phyloP scores from a whole-genome alignment of 1,140 invertebrate genomes.

The Wiebesia pumilae region DNA sequence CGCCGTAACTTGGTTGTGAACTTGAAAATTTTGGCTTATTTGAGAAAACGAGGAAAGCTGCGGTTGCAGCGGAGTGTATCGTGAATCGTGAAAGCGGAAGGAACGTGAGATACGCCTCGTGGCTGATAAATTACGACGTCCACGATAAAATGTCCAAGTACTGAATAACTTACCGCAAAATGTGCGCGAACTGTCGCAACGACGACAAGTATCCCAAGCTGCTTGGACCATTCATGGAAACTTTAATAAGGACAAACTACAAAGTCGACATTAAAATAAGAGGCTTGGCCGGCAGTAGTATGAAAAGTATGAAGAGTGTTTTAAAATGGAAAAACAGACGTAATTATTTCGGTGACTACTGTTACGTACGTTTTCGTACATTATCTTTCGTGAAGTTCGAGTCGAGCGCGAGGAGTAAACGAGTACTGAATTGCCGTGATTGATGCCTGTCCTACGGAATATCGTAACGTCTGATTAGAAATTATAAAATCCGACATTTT shows the following conservation, averaged over 20 bases:
- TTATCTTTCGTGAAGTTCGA: no score
- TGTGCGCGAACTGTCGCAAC: not conserved
- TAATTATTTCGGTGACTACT: not conserved
- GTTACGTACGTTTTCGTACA: no score
- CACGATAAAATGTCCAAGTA: not conserved
- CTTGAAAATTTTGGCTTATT: not conserved
- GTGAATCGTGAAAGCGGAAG: no score
- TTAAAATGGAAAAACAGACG: not conserved
- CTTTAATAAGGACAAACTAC: not conserved
- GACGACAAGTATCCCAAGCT: not conserved
- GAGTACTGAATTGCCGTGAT: no score
- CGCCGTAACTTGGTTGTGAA: not conserved
- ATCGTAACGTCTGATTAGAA: no score
- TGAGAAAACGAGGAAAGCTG: not conserved
- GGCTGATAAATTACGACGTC: not conserved
- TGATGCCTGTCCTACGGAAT: no score
- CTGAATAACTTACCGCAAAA: not conserved
- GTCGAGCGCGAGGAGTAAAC: no score
- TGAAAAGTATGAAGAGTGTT: not conserved
- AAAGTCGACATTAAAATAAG: not conserved
- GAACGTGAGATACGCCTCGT: no score
- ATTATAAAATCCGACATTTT: no score
- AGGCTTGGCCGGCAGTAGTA: not conserved
- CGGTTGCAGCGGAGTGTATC: no score
- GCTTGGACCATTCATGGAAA: not conserved